A percentile compares a stretch with the other conserved stretches of the same genome.
phyloP scores from a whole-genome alignment of 2,797 vertebrate genomes.

The Tapera naevia region DNA sequence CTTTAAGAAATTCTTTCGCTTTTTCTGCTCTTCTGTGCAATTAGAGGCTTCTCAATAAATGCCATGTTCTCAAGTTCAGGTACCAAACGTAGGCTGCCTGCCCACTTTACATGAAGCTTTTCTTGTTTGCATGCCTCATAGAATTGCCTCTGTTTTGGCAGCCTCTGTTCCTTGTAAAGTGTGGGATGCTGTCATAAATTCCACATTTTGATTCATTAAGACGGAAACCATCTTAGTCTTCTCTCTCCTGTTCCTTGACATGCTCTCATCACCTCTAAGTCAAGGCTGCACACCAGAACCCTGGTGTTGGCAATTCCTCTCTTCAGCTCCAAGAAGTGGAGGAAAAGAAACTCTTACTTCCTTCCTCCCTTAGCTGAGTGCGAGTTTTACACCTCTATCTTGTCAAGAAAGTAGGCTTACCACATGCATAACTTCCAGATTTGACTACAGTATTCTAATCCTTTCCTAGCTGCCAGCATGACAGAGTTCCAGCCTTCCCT shows the following conservation, averaged over 20 bases:
- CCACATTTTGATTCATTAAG: neutral
- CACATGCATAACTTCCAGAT: neutral
- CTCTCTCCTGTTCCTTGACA: neutral
- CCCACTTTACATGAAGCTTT: neutral
- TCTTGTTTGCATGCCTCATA: neutral
- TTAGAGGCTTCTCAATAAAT: neutral
- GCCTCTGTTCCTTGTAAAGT: neutral
- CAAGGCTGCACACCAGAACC: neutral
- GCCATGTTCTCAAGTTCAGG: neutral
- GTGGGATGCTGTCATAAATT: neutral
- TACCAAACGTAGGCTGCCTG: neutral
- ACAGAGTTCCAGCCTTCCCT: neutral
- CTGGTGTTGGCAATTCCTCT: neutral
- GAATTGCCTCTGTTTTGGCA: neutral
- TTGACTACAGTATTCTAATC: accelerated
- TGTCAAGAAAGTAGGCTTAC: neutral
- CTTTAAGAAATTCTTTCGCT: neutral
- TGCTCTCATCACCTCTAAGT: neutral
- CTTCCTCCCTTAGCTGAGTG: neutral
- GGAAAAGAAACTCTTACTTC: neutral
- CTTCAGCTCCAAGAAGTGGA: neutral
- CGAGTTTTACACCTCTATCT: neutral
- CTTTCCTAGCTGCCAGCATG: neutral
- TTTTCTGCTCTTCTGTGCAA: neutral
- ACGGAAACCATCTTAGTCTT: neutral